These are phyloP conservation scores for Calidris pygmaea DNA, from an alignment of 2,113 vertebrate genomes.

Conservation along the genomic window DNA sequence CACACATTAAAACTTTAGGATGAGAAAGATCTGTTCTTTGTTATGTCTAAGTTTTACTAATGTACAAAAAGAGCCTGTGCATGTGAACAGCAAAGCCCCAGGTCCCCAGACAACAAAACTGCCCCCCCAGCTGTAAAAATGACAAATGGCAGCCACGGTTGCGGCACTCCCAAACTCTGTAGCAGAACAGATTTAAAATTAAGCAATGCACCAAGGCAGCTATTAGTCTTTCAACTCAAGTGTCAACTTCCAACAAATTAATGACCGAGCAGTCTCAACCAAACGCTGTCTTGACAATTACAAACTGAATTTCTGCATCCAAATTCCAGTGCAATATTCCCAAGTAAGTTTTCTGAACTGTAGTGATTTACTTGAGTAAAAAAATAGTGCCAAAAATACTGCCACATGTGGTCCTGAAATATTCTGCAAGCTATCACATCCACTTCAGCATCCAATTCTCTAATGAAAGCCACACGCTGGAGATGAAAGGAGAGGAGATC, in stretches of 20 bases:
- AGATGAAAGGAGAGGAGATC: constrained; percentile 51
- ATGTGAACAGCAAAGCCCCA: neutral
- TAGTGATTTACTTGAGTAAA: neutral
- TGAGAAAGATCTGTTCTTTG: neutral
- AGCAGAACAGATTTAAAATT: neutral
- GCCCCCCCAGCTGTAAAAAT: neutral
- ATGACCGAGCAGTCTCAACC: neutral
- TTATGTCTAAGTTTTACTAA: neutral
- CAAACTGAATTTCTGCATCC: constrained; percentile 14
- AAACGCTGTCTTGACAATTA: constrained; percentile 28
- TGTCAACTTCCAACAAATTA: constrained; percentile 36
- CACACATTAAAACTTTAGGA: neutral
- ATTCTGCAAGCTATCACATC: neutral
- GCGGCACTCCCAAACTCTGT: neutral
- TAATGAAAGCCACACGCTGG: neutral
- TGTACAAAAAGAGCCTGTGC: neutral
- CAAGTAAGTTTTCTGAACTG: neutral
- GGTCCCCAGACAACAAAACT: neutral
- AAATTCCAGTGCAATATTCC: neutral
- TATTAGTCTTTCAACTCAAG: constrained; percentile 37
- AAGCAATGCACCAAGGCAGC: neutral
- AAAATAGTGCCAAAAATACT: neutral
- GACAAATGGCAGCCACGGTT: neutral
- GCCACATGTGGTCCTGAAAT: neutral
- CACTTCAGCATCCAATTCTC: neutral